phyloP scores from a whole-genome alignment of 2,113 vertebrate genomes.

The Lophura nycthemera region DNA sequence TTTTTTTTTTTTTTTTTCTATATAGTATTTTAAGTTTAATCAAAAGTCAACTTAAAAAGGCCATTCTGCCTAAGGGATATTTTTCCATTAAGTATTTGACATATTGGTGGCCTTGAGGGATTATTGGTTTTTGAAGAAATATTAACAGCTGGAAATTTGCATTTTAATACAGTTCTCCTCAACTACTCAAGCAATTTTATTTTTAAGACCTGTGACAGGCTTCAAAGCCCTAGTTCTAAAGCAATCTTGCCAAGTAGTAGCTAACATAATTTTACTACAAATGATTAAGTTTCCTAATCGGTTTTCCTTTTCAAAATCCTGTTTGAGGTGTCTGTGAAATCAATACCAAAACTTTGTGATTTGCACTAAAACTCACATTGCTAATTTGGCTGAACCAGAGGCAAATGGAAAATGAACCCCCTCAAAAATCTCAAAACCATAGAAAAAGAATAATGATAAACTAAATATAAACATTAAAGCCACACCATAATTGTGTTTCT shows the following conservation, averaged over 20 bases:
- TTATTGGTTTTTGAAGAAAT: slow-evolving; percentile 99
- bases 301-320: slow-evolving; percentile 75
- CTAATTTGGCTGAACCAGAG: slow-evolving; percentile 65
- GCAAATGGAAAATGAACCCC: background rate
- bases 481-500: background rate
- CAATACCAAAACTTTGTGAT: slow-evolving; percentile 80
- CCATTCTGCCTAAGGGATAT: slow-evolving; percentile 95
- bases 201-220: slow-evolving; percentile 92
- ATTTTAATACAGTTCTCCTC: slow-evolving; percentile 99
- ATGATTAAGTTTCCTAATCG: slow-evolving; percentile 81
- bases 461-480: background rate
- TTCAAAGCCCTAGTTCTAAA: slow-evolving; percentile 89
- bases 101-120: slow-evolving; percentile 99
- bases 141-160: slow-evolving; percentile 99
- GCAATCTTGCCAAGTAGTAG: slow-evolving; percentile 85
- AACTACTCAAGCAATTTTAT: slow-evolving; percentile 96
- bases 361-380: slow-evolving; percentile 63
- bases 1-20: slow-evolving; percentile 82
- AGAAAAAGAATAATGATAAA: background rate
- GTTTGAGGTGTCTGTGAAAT: slow-evolving; percentile 78
- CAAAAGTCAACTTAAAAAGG: slow-evolving; percentile 96
- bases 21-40: slow-evolving; percentile 95
- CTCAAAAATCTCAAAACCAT: background rate
- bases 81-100: slow-evolving; percentile 99
- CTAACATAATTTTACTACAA: slow-evolving; percentile 85